Conservation (phyloP, 2,797 vertebrate genomes). For the Myotis findleyi region DNA sequence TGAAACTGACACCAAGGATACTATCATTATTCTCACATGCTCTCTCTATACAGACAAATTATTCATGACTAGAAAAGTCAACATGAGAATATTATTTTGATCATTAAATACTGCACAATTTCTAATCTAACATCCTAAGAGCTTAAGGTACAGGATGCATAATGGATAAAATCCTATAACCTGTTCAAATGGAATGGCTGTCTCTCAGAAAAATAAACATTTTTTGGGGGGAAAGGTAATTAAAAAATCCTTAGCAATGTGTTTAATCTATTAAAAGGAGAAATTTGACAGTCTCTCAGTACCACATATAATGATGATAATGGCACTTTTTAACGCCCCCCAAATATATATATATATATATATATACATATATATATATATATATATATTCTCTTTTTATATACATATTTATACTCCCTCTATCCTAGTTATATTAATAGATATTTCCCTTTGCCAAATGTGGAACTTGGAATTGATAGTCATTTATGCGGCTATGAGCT, state of each 20-base stretch:
- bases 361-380: no score
- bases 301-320: not conserved
- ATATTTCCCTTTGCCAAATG: not conserved
- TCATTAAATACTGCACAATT: not conserved
- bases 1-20: not conserved
- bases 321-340: not conserved
- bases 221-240: not conserved
- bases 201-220: not conserved
- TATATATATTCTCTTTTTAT: no score
- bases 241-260: not conserved
- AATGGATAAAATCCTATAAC: not conserved
- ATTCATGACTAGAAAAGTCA: not conserved
- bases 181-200: not conserved
- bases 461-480: not conserved
- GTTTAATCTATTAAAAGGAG: not conserved
- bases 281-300: not conserved
- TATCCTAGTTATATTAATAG: not conserved
- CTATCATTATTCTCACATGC: not conserved
- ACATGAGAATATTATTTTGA: not conserved
- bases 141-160: not conserved
- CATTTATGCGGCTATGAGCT: not conserved
- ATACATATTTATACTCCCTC: not conserved
- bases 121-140: not conserved
- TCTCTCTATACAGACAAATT: not conserved
- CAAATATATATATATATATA: not conserved